These are phyloP conservation scores for Ischnus inquisitorius DNA, from an alignment of 2,888 invertebrate genomes.

Conservation along the genomic window DNA sequence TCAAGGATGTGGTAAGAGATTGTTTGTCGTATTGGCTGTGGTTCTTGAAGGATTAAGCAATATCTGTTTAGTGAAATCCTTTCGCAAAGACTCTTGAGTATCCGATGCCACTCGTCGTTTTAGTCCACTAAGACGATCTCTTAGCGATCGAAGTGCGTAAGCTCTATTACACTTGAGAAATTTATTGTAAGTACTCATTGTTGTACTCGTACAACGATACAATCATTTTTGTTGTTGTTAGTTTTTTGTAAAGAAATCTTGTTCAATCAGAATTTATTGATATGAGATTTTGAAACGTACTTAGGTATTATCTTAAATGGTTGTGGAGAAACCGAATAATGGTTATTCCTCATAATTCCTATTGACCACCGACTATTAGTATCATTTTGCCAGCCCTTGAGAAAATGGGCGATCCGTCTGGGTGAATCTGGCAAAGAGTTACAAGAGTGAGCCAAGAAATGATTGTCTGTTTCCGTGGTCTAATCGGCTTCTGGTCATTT, in stretches of 20 bases:
- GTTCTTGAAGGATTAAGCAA: constrained; percentile 80
- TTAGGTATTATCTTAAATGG: neutral
- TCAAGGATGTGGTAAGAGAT: constrained; percentile 82
- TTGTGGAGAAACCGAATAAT: neutral
- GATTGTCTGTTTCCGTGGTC: constrained; percentile 80
- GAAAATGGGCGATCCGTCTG: constrained; percentile 13
- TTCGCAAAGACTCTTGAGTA: constrained; percentile 62
- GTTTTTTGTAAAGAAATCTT: constrained; percentile 13
- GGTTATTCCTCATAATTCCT: constrained; percentile 17
- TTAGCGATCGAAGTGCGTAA: constrained; percentile 40
- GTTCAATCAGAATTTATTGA: constrained; percentile 35
- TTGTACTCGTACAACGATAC: neutral
- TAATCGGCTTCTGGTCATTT: constrained; percentile 84
- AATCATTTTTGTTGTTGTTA: constrained; percentile 3
- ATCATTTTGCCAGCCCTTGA: constrained; percentile 35
- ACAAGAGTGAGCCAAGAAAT: constrained; percentile 78
- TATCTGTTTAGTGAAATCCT: constrained; percentile 80
- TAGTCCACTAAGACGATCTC: constrained; percentile 45
- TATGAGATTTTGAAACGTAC: neutral
- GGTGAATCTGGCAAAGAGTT: constrained; percentile 58
- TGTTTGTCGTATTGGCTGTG: constrained; percentile 83
- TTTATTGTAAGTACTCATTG: neutral
- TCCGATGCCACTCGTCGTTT: constrained; percentile 51
- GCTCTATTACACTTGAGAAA: constrained; percentile 23
- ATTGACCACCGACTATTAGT: constrained; percentile 17